phyloP scores from a whole-genome alignment of 1,140 invertebrate genomes.

The Drosophila kepulauana region DNA sequence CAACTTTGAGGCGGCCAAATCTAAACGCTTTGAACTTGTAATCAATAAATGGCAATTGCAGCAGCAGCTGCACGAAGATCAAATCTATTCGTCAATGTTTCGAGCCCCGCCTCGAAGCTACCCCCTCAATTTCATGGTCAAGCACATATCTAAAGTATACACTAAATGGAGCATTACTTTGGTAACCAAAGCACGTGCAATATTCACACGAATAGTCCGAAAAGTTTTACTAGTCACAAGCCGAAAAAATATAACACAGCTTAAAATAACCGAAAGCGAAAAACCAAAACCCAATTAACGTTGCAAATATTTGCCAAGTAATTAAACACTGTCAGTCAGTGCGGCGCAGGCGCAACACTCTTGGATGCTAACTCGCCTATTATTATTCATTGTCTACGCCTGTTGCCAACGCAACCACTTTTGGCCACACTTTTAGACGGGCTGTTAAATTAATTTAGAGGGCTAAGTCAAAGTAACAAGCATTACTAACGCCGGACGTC shows the following conservation, averaged over 20 bases:
- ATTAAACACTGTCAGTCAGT: conserved; percentile 59
- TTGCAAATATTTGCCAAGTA: conserved; percentile 78
- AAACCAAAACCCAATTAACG: conserved; percentile 73
- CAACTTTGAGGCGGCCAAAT: conserved; percentile 77
- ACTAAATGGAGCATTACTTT: conserved; percentile 39
- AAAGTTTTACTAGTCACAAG: conserved; percentile 57
- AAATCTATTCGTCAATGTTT: not conserved
- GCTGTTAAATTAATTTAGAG: conserved; percentile 62
- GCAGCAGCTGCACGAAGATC: conserved; percentile 59
- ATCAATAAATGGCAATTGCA: conserved; percentile 76
- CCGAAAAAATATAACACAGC: conserved; percentile 4
- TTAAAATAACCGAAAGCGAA: conserved; percentile 16
- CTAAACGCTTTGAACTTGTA: conserved; percentile 82
- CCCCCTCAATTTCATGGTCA: conserved; percentile 53
- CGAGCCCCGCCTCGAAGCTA: not conserved
- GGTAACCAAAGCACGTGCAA: conserved; percentile 44
- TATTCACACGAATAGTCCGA: conserved; percentile 43
- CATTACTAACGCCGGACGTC: conserved; percentile 1
- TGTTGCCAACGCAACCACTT: conserved; percentile 15
- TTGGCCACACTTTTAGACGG: conserved; percentile 11
- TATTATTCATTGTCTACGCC: conserved; percentile 1
- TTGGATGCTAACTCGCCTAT: conserved; percentile 16
- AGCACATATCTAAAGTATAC: conserved; percentile 18
- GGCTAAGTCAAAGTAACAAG: conserved; percentile 56
- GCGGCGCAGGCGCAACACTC: conserved; percentile 30